These are phyloP conservation scores for Orgyia antiqua DNA, from an alignment of 2,888 invertebrate species.

Conservation along the genomic window DNA sequence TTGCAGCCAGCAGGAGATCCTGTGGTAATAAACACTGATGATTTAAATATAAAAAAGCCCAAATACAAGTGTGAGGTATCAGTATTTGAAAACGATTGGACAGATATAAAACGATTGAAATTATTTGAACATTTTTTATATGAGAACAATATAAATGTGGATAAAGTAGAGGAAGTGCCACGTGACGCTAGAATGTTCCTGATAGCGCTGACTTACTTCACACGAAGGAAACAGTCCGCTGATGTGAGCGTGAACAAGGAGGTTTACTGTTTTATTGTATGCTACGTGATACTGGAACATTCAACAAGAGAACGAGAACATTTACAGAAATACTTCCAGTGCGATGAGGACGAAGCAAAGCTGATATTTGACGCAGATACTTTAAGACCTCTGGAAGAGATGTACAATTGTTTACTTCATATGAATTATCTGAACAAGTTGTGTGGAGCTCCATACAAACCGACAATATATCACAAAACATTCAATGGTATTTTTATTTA, in stretches of 20 bases:
- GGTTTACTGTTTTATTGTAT: slow-evolving; percentile 30
- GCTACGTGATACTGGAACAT: not conserved
- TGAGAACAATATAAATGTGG: slow-evolving; percentile 12
- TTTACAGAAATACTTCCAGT: slow-evolving; percentile 20
- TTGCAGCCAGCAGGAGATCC: slow-evolving; percentile 3
- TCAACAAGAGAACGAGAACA: not conserved
- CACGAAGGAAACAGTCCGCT: slow-evolving; percentile 18
- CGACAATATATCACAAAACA: slow-evolving; percentile 24
- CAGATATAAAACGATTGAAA: slow-evolving; percentile 4
- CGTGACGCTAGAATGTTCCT: slow-evolving; percentile 29
- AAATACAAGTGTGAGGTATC: slow-evolving; percentile 18
- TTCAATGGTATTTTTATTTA: slow-evolving; percentile 36
- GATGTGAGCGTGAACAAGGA: slow-evolving; percentile 13
- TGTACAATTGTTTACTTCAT: slow-evolving; percentile 33
- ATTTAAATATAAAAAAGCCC: slow-evolving; percentile 19
- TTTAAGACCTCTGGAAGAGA: slow-evolving; percentile 26
- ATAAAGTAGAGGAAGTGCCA: slow-evolving; percentile 21
- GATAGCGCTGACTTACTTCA: slow-evolving; percentile 33
- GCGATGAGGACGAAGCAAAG: slow-evolving; percentile 5
- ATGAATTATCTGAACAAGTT: slow-evolving; percentile 37
- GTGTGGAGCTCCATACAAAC: slow-evolving; percentile 29
- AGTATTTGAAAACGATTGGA: slow-evolving; percentile 43
- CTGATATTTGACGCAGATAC: slow-evolving; percentile 20
- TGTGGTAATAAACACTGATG: slow-evolving; percentile 3
- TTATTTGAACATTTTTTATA: slow-evolving; percentile 17